phyloP scores from a whole-genome alignment of 2,113 vertebrate species.

The Platysteira castanea region DNA sequence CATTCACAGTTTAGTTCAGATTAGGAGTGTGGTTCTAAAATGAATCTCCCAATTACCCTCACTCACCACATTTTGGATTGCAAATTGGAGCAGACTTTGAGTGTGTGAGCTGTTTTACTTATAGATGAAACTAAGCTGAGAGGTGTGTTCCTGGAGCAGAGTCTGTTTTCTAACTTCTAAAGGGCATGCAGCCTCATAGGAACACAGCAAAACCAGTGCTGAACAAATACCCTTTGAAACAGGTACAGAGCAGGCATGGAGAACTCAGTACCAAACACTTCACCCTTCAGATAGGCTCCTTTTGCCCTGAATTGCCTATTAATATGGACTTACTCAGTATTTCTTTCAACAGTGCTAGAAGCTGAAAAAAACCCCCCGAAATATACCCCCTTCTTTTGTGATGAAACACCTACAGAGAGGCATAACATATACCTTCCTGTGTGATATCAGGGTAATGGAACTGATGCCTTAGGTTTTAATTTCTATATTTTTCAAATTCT shows the following conservation, averaged over 20 bases:
- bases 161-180: neutral
- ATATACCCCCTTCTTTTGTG: neutral
- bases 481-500: too few relatives aligned
- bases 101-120: neutral
- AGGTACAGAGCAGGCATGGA: neutral
- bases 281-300: neutral
- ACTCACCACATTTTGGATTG: neutral
- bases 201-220: neutral
- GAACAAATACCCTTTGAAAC: neutral
- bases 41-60: neutral
- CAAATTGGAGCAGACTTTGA: neutral
- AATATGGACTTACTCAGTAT: neutral
- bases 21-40: neutral
- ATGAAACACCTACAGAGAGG: neutral
- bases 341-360: neutral
- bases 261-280: neutral
- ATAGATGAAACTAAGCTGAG: neutral
- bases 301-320: neutral
- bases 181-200: neutral
- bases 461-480: too few relatives aligned
- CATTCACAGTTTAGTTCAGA: neutral
- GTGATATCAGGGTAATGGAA: neutral
- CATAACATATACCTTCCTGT: neutral
- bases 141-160: neutral
- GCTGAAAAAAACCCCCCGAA: neutral